Evolutionary conservation across 2,888 invertebrate species (phyloP).

Genomic region (Coenonympha glycerion): DNA sequence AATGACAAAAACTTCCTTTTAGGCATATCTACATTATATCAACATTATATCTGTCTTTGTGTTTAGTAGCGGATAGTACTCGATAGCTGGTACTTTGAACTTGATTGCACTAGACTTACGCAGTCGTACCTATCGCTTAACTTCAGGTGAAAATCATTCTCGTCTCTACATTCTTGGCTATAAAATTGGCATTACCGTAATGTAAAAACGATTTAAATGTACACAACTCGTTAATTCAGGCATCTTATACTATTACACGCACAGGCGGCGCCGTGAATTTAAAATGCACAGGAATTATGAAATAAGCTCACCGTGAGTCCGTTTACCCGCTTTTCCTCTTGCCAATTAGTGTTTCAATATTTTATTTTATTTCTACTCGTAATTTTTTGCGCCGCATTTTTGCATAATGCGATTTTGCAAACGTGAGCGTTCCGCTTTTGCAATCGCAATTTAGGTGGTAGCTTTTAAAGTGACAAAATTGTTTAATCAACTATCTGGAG

Average conservation of each 20-base stretch:
- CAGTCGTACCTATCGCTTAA: too few relatives aligned
- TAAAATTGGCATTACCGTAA: not conserved
- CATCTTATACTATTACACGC: constrained; percentile 5
- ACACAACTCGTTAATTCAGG: not conserved
- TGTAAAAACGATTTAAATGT: not conserved
- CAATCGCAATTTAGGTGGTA: not conserved
- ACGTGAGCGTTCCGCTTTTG: not conserved
- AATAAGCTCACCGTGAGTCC: constrained; percentile 10
- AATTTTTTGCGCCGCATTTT: not conserved
- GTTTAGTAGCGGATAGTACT: too few relatives aligned
- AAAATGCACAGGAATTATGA: constrained; percentile 11
- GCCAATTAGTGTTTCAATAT: constrained; percentile 11
- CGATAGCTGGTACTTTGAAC: too few relatives aligned
- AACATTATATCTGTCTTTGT: too few relatives aligned
- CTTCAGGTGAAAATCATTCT: too few relatives aligned
- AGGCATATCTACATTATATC: too few relatives aligned
- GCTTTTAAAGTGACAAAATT: too few relatives aligned
- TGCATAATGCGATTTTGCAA: constrained; percentile 1
- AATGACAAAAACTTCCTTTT: too few relatives aligned
- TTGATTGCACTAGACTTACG: too few relatives aligned
- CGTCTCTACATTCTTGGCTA: too few relatives aligned
- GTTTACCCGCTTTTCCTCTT: constrained; percentile 8
- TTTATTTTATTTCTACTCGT: not conserved
- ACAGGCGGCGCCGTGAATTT: not conserved
- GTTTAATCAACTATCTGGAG: too few relatives aligned